Base-by-base conservation (phyloP, 2,797 vertebrate genomes). In the Macropodus opercularis region DNA sequence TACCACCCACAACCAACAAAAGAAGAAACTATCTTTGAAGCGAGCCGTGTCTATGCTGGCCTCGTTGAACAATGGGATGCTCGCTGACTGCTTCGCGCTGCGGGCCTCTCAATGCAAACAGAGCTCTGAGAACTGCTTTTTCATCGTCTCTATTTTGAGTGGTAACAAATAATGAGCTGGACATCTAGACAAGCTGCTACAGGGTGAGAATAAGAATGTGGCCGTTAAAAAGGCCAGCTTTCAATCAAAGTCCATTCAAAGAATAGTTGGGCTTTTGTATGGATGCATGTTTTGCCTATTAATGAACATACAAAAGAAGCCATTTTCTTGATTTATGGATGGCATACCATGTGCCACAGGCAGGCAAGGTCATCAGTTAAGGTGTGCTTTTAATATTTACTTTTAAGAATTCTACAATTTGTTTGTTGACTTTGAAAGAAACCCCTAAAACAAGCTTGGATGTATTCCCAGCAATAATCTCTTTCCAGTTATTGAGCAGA, bases 261-360 rank as follows among this genome's bases (percentile, higher is more conserved):
- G 93, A 95, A 94, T 92, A 92, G 93, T 92, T 89, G 89, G 88
- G 92, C 91, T 94, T 95, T 94, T 96, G 92, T 95, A 93, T 93
- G 93, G 94, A 94, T 91, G 92, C 95, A 96, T 95, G 95, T 96
- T 93, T 94, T 92, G 94, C 94, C 93, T 95, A 94, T 96, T 96
- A 96, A 97, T 94, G 93, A 95, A 94, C 91, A 91, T 91, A 95
- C 93, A 95, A 95, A 95, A 94, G 92, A 86, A 89, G 91, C 92
- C 91, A 92, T 95, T 95, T 94, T 90, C 89, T 86, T 96, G 94
- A 96, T 96, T 95, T 95, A 96, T 94, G 85, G 89, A 85, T 69
- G 80, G 91, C 93, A n/a, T 93, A 91, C 84, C 92, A 93, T 94
- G 92, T 94, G 89, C 91, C 95, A 91, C 75, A 91, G 90, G 91